phyloP scores from a whole-genome alignment of 2,797 vertebrate genomes.

The Microtus obscurus region DNA sequence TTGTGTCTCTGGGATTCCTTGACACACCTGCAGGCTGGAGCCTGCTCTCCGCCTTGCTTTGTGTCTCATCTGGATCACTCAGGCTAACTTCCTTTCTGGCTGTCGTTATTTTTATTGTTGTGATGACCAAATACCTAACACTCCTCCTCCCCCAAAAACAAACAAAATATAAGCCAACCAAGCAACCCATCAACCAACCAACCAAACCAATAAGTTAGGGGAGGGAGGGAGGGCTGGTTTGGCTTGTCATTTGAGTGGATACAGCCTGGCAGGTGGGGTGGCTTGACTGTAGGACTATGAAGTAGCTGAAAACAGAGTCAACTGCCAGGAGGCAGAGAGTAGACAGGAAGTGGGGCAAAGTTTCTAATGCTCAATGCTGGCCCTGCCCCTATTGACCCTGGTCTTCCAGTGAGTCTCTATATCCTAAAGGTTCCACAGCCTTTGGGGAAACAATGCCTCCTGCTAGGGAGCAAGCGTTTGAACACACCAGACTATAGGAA shows the following conservation, averaged over 20 bases:
- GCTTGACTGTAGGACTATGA: background rate
- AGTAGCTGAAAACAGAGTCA: background rate
- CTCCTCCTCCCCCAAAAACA: no score
- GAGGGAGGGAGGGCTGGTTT: no score
- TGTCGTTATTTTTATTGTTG: background rate
- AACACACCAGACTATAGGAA: background rate
- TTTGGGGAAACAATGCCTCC: background rate
- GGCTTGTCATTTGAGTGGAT: background rate
- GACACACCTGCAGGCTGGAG: background rate
- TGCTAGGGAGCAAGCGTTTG: background rate
- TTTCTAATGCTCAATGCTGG: background rate
- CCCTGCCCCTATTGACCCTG: background rate
- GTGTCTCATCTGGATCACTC: background rate
- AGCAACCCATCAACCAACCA: background rate
- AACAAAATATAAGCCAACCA: background rate
- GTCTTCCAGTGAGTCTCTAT: background rate
- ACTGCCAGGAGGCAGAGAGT: background rate
- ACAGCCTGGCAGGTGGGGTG: background rate
- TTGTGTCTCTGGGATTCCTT: background rate
- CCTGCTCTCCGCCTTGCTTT: background rate
- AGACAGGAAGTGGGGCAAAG: background rate
- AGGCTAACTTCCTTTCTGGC: background rate
- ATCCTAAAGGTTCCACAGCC: background rate
- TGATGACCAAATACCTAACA: background rate
- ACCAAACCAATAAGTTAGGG: background rate